Conservation (phyloP, 2,888 invertebrate species). For the Volucella zonaria region DNA sequence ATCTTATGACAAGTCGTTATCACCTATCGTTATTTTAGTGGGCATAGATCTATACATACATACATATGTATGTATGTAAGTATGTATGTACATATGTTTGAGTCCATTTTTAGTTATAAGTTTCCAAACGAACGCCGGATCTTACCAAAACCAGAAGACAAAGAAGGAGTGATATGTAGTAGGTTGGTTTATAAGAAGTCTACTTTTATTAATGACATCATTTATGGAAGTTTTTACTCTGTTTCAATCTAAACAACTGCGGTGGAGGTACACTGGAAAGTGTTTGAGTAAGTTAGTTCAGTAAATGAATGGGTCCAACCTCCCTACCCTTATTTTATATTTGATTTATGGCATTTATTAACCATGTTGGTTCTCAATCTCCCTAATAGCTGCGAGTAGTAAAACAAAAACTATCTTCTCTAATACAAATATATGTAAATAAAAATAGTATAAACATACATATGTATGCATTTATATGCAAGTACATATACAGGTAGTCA, state of each 20-base stretch:
- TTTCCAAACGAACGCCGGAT: constrained; percentile 1
- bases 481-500: neutral
- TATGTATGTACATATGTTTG: no score
- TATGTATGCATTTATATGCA: neutral
- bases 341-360: constrained; percentile 18
- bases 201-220: constrained; percentile 65
- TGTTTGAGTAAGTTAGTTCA: constrained; percentile 21
- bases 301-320: constrained; percentile 13
- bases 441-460: neutral
- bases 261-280: constrained; percentile 3
- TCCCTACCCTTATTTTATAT: neutral
- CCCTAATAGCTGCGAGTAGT: constrained; percentile 5
- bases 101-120: constrained; percentile 9
- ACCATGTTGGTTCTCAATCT: constrained; percentile 32
- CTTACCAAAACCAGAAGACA: constrained; percentile 20
- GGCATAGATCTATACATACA: neutral
- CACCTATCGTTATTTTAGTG: constrained; percentile 10
- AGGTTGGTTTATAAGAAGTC: constrained; percentile 35
- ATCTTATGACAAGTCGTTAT: constrained; percentile 2
- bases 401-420: neutral
- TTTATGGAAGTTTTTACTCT: constrained; percentile 43
- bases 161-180: constrained; percentile 40
- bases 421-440: neutral
- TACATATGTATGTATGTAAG: no score
- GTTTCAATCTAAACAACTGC: constrained; percentile 5